These are phyloP conservation scores for Zeugodacus cucurbitae DNA, from an alignment of 1,140 invertebrate genomes.

Conservation along the genomic window DNA sequence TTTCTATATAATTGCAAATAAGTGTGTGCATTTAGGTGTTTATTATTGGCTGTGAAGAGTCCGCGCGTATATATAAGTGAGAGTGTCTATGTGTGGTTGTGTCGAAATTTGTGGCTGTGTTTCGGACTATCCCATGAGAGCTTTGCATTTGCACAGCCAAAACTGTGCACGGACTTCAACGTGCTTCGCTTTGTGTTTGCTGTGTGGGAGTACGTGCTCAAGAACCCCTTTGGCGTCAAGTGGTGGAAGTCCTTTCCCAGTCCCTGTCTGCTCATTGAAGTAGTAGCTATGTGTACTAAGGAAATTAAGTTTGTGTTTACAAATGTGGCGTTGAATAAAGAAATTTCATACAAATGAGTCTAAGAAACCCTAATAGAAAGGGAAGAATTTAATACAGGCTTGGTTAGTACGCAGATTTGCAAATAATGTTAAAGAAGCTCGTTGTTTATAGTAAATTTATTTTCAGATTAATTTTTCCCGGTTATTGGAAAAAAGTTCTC, in stretches of 20 bases:
- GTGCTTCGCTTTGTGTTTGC: not conserved
- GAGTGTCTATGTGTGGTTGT: not conserved
- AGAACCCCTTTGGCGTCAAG: slow-evolving; percentile 38
- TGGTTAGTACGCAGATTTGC: not conserved
- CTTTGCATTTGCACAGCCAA: not conserved
- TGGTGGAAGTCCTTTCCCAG: not conserved
- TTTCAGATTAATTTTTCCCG: no score
- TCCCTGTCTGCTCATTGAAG: not conserved
- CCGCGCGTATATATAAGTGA: not conserved
- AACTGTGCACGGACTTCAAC: not conserved
- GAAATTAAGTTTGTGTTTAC: not conserved
- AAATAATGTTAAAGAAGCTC: no score
- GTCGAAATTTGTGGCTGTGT: not conserved
- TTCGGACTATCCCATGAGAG: not conserved
- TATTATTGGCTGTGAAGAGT: not conserved
- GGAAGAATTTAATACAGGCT: not conserved
- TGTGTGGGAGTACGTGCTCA: slow-evolving; percentile 31
- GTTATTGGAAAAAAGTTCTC: no score
- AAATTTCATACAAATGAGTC: not conserved
- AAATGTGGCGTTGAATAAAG: not conserved
- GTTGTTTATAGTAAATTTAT: no score
- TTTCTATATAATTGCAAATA: slow-evolving; percentile 34
- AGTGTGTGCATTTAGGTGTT: slow-evolving; percentile 27
- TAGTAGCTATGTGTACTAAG: not conserved
- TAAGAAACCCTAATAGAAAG: not conserved